Conservation (phyloP, 2,797 vertebrate species). For the Chromis chromis region DNA sequence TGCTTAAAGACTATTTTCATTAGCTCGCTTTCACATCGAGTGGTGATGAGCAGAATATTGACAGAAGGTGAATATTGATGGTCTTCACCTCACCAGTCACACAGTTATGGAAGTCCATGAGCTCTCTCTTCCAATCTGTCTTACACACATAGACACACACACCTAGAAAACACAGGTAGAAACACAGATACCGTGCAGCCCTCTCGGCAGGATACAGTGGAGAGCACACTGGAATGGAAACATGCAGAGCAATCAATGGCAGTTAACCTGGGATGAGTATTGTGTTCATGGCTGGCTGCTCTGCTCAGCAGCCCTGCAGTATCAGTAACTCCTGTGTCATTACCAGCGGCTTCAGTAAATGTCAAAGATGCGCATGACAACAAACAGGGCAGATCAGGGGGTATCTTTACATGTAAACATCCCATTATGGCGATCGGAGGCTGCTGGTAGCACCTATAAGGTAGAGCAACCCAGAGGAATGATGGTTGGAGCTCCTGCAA, state of each 20-base stretch:
- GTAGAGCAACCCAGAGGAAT: neutral
- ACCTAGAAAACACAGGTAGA: slow-evolving; percentile 13
- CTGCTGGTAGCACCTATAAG: slow-evolving; percentile 5
- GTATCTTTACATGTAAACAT: slow-evolving; percentile 38
- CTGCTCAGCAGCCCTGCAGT: slow-evolving; percentile 50
- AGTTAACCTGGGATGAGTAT: slow-evolving; percentile 79
- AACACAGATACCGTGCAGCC: slow-evolving; percentile 31
- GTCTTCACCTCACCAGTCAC: slow-evolving; percentile 48
- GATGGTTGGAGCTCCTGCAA: neutral
- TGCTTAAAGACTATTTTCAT: slow-evolving; percentile 55
- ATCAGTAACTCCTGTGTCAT: slow-evolving; percentile 55
- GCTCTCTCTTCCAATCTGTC: neutral
- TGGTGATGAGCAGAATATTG: slow-evolving; percentile 59
- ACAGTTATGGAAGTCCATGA: slow-evolving; percentile 26
- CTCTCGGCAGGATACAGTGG: slow-evolving; percentile 33
- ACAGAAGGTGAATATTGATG: slow-evolving; percentile 58
- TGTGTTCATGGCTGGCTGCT: slow-evolving; percentile 63
- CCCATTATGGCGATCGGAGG: slow-evolving; percentile 39
- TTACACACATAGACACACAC: neutral
- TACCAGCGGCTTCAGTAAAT: slow-evolving; percentile 54
- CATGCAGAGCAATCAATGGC: slow-evolving; percentile 76
- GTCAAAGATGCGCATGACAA: slow-evolving; percentile 51
- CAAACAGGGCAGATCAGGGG: slow-evolving; percentile 26
- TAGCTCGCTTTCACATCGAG: slow-evolving; percentile 46
- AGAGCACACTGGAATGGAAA: slow-evolving; percentile 63